These are phyloP conservation scores for Bufo bufo DNA, from an alignment of 2,113 vertebrate genomes.

Conservation along the genomic window DNA sequence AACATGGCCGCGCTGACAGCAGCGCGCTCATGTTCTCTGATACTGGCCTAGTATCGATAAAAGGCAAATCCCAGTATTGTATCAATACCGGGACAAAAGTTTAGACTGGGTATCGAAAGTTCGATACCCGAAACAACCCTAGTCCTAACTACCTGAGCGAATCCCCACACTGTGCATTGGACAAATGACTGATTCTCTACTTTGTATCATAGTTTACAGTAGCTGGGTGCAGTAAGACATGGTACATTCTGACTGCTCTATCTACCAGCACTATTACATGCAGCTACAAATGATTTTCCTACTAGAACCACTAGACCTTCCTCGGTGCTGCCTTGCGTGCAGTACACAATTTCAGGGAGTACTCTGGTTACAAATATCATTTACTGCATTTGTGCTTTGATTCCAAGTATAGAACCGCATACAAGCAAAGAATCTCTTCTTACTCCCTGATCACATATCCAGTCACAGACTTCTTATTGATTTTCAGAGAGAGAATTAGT, in stretches of 20 bases:
- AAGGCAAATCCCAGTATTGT: too few relatives aligned
- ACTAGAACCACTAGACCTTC: not conserved
- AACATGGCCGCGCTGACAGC: too few relatives aligned
- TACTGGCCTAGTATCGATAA: too few relatives aligned
- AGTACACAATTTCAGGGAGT: not conserved
- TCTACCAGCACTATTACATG: not conserved
- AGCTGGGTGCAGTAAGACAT: too few relatives aligned
- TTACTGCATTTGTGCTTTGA: not conserved
- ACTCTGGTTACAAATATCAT: not conserved
- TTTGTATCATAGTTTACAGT: too few relatives aligned
- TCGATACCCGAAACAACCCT: too few relatives aligned
- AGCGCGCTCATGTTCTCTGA: too few relatives aligned
- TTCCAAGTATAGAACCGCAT: not conserved
- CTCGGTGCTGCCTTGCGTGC: not conserved
- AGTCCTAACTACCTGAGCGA: too few relatives aligned
- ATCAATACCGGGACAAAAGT: too few relatives aligned
- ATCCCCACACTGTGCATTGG: too few relatives aligned
- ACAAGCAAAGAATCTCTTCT: not conserved
- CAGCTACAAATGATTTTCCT: not conserved
- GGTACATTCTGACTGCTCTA: not conserved
- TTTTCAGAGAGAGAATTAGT: slow-evolving; percentile 4
- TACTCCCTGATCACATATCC: slow-evolving; percentile 14
- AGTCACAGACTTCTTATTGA: not conserved
- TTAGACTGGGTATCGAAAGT: too few relatives aligned
- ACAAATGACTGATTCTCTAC: too few relatives aligned